A percentile compares a stretch with the other conserved stretches of the same genome.
Conservation (phyloP, 2,888 invertebrate genomes). For the Iselma pallidipennis region DNA sequence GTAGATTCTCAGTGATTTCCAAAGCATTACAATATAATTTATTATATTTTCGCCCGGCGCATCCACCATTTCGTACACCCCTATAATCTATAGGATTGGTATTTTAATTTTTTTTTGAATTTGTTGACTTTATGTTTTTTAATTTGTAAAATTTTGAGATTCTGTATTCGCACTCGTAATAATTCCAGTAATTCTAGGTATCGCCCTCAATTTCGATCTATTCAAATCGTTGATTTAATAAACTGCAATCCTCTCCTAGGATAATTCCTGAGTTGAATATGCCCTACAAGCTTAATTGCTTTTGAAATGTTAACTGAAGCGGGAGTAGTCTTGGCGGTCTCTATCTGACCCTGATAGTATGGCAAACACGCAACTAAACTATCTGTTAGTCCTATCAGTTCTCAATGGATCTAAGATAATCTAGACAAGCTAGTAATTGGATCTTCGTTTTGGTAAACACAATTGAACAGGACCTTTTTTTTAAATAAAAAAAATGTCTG, state of each 20-base stretch:
- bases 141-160: no score
- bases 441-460: conserved; percentile 14
- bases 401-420: conserved; percentile 21
- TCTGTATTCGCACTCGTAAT: no score
- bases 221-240: not conserved
- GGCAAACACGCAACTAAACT: conserved; percentile 23
- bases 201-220: not conserved
- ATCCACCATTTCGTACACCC: no score
- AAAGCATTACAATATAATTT: no score
- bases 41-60: no score
- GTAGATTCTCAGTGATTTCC: no score
- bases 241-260: not conserved
- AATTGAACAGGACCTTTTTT: not conserved
- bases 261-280: not conserved
- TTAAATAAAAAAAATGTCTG: not conserved
- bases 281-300: conserved; percentile 16
- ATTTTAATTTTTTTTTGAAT: no score
- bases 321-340: not conserved
- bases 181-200: no score
- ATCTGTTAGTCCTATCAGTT: conserved; percentile 18
- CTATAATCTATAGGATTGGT: no score
- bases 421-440: conserved; percentile 19
- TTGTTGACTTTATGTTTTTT: no score
- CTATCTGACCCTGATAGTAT: conserved; percentile 12
- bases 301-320: conserved; percentile 8